These are phyloP conservation scores for Esox lucius DNA, from an alignment of 2,797 vertebrate species.

Conservation along the genomic window DNA sequence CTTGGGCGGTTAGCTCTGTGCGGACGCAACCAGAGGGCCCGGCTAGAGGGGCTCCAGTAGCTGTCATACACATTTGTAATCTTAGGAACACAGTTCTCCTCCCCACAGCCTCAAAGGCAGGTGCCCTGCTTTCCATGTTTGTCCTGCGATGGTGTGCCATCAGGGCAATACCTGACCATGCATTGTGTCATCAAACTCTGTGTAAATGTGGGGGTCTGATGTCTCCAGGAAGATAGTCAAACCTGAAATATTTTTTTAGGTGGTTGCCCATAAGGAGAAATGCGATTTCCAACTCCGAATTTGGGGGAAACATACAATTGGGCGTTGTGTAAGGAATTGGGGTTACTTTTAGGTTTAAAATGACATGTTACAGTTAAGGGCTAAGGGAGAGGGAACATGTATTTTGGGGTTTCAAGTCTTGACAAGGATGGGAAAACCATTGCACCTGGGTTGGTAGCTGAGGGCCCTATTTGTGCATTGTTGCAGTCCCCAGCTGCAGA, in stretches of 20 bases:
- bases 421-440: no score
- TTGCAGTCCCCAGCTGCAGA: slow-evolving; percentile 5
- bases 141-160: background rate
- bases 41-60: background rate
- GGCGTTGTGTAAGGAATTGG: no score
- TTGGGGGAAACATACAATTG: no score
- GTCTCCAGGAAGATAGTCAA: no score
- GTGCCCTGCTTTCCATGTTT: background rate
- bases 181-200: background rate
- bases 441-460: background rate
- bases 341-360: no score
- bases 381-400: no score
- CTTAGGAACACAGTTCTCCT: background rate
- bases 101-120: background rate
- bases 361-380: no score
- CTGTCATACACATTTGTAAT: background rate
- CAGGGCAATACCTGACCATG: background rate
- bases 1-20: background rate
- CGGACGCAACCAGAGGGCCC: background rate
- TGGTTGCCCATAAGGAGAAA: no score
- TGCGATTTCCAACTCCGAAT: no score
- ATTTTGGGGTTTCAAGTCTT: no score
- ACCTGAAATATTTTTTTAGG: no score
- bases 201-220: no score
- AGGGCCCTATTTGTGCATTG: background rate